phyloP scores from a whole-genome alignment of 2,113 vertebrate species.

The Chaetodon trifascialis region DNA sequence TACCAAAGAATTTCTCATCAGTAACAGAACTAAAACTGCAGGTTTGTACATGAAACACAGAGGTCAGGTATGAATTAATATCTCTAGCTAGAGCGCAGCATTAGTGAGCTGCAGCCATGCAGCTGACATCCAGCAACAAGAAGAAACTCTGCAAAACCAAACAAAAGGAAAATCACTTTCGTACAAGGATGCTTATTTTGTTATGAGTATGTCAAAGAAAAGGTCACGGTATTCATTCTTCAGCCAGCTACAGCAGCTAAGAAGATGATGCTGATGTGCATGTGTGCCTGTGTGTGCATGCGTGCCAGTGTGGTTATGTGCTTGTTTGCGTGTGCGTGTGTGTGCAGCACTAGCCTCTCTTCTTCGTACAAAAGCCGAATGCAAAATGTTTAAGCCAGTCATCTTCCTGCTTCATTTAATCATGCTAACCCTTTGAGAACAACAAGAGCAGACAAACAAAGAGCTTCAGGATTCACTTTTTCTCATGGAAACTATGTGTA shows the following conservation, averaged over 20 bases:
- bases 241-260: constrained; percentile 1
- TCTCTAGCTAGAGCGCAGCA: background rate
- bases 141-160: constrained; percentile 19
- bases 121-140: background rate
- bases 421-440: constrained; percentile 10
- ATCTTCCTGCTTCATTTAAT: constrained; percentile 42
- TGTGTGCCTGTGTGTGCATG: background rate
- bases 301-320: background rate
- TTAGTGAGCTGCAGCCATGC: background rate
- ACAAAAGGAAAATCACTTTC: constrained; percentile 30
- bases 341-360: background rate
- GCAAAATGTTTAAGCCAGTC: constrained; percentile 11
- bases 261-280: constrained; percentile 1
- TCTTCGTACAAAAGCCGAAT: background rate
- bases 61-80: constrained; percentile 30
- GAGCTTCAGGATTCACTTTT: background rate
- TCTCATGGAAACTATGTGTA: background rate
- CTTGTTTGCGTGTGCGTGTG: background rate
- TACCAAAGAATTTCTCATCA: background rate
- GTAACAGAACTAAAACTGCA: no score
- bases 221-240: constrained; percentile 45
- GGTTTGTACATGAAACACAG: background rate
- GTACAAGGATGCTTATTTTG: constrained; percentile 11
- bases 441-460: constrained; percentile 9
- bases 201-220: constrained; percentile 29